A percentile compares a stretch with the other conserved stretches of the same genome.
Conservation (phyloP, 2,113 vertebrate species). For the Aptenodytes patagonicus region DNA sequence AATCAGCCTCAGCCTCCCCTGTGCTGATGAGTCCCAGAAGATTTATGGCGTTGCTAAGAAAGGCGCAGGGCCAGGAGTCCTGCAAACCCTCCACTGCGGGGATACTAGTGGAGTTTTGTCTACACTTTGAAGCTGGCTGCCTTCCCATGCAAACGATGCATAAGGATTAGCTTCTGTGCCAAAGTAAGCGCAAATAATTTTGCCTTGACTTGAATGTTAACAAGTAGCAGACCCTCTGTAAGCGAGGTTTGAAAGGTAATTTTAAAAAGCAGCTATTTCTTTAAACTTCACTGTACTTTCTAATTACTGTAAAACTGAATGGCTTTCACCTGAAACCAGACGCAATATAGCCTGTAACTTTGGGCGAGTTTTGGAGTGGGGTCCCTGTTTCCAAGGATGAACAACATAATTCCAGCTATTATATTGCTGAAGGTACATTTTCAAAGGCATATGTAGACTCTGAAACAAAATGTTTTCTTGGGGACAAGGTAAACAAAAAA, state of each 20-base stretch:
- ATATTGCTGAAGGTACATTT: background rate
- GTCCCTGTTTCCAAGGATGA: background rate
- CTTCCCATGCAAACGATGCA: constrained; percentile 1
- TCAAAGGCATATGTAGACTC: background rate
- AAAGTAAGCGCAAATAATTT: constrained; percentile 9
- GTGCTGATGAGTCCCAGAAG: background rate
- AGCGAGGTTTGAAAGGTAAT: background rate
- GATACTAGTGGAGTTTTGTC: background rate
- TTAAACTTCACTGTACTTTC: background rate
- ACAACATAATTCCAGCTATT: background rate
- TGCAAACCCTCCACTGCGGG: background rate
- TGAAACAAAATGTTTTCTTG: background rate
- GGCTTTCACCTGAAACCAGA: background rate
- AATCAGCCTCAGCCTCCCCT: background rate
- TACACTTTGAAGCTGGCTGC: background rate
- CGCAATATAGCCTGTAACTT: background rate
- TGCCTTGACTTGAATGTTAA: constrained; percentile 24
- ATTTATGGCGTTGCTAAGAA: background rate
- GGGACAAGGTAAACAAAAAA: background rate
- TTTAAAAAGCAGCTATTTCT: background rate
- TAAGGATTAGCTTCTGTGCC: constrained; percentile 9
- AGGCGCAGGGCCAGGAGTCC: background rate
- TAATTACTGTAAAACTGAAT: background rate
- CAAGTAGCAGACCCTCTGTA: background rate
- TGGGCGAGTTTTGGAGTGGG: background rate